A percentile compares a stretch with the other conserved stretches of the same genome.
phyloP scores from a whole-genome alignment of 2,888 invertebrate genomes.

The Aelia acuminata region DNA sequence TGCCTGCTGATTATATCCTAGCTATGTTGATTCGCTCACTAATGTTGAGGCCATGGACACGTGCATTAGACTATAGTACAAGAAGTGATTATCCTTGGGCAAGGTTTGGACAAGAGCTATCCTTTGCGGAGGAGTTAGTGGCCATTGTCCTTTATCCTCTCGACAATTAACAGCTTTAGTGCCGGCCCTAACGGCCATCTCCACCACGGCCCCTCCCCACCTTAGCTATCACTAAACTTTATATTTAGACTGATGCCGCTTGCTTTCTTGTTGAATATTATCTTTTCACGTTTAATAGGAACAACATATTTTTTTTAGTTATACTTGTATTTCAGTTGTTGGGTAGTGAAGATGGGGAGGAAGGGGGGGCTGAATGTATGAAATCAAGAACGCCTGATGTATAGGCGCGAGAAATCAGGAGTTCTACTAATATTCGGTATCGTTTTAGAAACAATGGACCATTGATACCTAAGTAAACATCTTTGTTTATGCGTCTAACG shows the following conservation, averaged over 20 bases:
- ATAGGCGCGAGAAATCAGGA: too few species aligned
- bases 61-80: neutral
- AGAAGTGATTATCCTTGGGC: neutral
- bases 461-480: too few species aligned
- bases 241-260: too few species aligned
- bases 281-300: neutral
- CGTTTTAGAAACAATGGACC: too few species aligned
- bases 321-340: too few species aligned
- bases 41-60: neutral
- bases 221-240: neutral
- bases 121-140: conserved; percentile 7
- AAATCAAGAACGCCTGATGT: too few species aligned
- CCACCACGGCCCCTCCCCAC: neutral
- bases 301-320: neutral
- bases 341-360: too few species aligned
- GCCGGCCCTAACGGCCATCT: neutral
- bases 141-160: conserved; percentile 5
- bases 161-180: conserved; percentile 23
- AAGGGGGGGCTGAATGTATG: too few species aligned
- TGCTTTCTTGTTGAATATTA: too few species aligned
- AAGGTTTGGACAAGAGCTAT: neutral
- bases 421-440: too few species aligned
- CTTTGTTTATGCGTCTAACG: too few species aligned
- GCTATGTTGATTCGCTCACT: neutral
- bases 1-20: neutral